phyloP scores from a whole-genome alignment of 2,888 invertebrate species.

The Meiosimyza platycephala region DNA sequence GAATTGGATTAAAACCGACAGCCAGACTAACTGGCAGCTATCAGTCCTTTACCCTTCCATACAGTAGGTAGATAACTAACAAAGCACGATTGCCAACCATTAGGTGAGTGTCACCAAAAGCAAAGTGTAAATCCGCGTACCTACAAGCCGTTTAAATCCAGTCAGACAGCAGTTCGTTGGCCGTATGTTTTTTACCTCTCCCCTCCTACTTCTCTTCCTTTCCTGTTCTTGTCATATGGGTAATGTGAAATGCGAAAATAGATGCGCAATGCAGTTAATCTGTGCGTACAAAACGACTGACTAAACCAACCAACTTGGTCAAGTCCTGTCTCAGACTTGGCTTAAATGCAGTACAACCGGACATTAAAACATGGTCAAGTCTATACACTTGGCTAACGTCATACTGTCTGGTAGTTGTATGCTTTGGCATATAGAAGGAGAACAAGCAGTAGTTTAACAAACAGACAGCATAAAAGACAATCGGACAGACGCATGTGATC shows the following conservation, averaged over 20 bases:
- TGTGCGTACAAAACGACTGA: slow-evolving; percentile 25
- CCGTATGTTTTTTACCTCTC: neutral
- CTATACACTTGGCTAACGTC: slow-evolving; percentile 45
- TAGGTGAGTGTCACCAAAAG: slow-evolving; percentile 12
- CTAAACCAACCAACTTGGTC: slow-evolving; percentile 22
- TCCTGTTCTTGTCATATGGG: neutral
- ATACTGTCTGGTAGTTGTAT: slow-evolving; percentile 52
- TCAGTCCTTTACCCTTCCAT: too few relatives aligned
- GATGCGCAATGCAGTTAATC: slow-evolving; percentile 54
- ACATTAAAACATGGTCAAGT: slow-evolving; percentile 5
- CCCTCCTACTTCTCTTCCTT: neutral
- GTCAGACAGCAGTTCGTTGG: slow-evolving; percentile 13
- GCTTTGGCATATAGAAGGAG: neutral
- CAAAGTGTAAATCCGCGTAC: slow-evolving; percentile 22
- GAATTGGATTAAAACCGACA: slow-evolving; percentile 50
- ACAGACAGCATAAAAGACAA: neutral
- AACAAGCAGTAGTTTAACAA: slow-evolving; percentile 4
- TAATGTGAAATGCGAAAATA: slow-evolving; percentile 22
- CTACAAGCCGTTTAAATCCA: neutral
- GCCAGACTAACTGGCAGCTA: slow-evolving; percentile 19
- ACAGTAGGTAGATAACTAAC: too few relatives aligned
- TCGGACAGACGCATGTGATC: neutral
- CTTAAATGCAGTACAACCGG: slow-evolving; percentile 20
- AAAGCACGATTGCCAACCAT: too few relatives aligned
- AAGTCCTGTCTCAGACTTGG: slow-evolving; percentile 27